Conservation (phyloP, 2,113 vertebrate genomes). For the Cryptomyrus ogoouensis region DNA sequence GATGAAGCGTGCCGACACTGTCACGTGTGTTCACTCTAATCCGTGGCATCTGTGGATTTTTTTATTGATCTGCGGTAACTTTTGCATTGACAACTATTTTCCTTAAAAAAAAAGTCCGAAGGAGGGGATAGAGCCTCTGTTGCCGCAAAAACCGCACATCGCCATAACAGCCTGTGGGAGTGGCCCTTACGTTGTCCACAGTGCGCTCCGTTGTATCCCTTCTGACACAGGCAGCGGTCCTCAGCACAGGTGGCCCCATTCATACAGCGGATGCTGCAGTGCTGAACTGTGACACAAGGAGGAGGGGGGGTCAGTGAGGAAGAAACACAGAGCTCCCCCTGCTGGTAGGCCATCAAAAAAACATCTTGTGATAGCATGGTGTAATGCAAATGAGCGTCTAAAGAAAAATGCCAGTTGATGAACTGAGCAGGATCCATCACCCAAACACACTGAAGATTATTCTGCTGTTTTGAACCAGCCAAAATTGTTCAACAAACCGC, state of each 20-base stretch:
- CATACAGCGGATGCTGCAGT: constrained; percentile 94
- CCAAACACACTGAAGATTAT: not conserved
- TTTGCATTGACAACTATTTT: not conserved
- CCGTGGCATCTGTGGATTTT: not conserved
- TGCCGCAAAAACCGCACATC: not conserved
- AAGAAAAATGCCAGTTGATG: not conserved
- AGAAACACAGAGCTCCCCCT: not conserved
- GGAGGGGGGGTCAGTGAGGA: not conserved
- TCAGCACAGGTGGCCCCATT: constrained; percentile 92
- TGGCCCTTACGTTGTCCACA: constrained; percentile 88
- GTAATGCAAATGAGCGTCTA: not conserved
- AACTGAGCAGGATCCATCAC: not conserved
- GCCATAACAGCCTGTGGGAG: no score
- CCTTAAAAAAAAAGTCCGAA: not conserved
- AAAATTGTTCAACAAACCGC: not conserved
- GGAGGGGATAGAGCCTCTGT: not conserved
- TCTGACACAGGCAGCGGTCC: constrained; percentile 86
- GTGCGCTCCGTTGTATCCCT: constrained; percentile 86
- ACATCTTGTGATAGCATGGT: not conserved
- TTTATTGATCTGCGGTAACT: not conserved
- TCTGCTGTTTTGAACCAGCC: not conserved
- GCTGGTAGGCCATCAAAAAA: not conserved
- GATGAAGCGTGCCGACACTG: not conserved
- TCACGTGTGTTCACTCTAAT: not conserved
- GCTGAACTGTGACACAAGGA: constrained; percentile 67